Percentiles rank a stretch among this genome's conserved stretches.
These are phyloP conservation scores for Atta texana DNA, from an alignment of 1,140 invertebrate genomes.

Conservation along the genomic window DNA sequence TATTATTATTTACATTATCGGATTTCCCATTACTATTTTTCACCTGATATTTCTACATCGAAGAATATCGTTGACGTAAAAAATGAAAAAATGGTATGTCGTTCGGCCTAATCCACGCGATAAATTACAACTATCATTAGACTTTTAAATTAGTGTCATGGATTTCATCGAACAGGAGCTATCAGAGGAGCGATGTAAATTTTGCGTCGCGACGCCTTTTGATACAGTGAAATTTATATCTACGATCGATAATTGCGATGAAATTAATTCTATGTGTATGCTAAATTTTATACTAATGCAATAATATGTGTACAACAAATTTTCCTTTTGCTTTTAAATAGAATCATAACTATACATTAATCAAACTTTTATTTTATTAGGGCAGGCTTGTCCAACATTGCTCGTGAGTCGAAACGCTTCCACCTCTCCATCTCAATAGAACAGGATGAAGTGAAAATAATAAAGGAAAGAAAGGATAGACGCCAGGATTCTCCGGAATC, in stretches of 20 bases:
- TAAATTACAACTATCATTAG: conserved; percentile 47
- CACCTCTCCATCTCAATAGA: no score
- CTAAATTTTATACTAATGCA: neutral
- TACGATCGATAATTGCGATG: neutral
- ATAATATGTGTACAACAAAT: neutral
- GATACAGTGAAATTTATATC: conserved; percentile 7
- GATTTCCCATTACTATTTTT: conserved; percentile 57
- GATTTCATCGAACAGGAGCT: neutral
- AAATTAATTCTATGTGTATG: conserved; percentile 4
- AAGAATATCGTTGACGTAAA: conserved; percentile 35
- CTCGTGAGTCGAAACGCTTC: no score
- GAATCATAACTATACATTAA: neutral
- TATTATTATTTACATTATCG: conserved; percentile 27
- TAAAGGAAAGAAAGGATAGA: no score
- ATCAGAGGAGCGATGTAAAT: conserved; percentile 4
- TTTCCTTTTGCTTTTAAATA: neutral
- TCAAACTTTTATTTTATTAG: neutral
- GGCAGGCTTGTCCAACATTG: no score
- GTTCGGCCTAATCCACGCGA: conserved; percentile 23
- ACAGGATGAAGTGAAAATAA: no score
- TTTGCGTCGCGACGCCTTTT: neutral
- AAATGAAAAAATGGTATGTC: conserved; percentile 2
- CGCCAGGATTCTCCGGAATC: no score
- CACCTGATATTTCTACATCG: conserved; percentile 58
- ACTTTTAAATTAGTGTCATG: conserved; percentile 23